These are phyloP conservation scores for Lytechinus pictus DNA, from an alignment of 35 echinoderm and acorn worm species.

Conservation along the genomic window DNA sequence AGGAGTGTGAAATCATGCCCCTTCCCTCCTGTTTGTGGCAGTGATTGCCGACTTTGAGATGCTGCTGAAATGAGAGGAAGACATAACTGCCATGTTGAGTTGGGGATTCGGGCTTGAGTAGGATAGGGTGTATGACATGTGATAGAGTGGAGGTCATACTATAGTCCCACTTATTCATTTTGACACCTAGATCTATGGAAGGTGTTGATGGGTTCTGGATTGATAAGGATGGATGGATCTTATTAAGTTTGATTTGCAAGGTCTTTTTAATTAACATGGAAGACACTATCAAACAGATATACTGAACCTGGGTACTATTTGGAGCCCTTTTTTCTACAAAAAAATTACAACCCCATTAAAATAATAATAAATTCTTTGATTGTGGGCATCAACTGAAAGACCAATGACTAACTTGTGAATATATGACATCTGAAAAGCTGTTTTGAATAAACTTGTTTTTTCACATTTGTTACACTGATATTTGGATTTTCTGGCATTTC, in stretches of 20 bases:
- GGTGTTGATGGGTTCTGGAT: background rate
- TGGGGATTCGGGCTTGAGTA: background rate
- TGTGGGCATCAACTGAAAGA: too few species aligned
- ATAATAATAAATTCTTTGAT: too few species aligned
- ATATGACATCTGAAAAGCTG: too few species aligned
- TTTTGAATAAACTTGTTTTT: too few species aligned
- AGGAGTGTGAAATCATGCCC: background rate
- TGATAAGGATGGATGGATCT: background rate
- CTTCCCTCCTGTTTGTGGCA: constrained; percentile 16
- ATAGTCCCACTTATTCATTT: background rate
- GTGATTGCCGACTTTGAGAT: background rate
- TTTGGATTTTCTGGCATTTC: too few species aligned
- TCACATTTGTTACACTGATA: too few species aligned
- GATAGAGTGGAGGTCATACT: background rate
- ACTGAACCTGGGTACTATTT: too few species aligned
- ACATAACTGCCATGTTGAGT: background rate
- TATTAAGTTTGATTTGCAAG: background rate
- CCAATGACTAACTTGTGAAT: too few species aligned
- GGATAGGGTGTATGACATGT: background rate
- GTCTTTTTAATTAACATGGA: background rate
- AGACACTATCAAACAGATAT: too few species aligned
- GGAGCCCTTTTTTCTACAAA: too few species aligned
- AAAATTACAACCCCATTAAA: too few species aligned
- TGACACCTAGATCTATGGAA: background rate
- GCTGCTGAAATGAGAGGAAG: background rate